phyloP scores from a whole-genome alignment of 2,888 invertebrate species.

The Zeuzera pyrina region DNA sequence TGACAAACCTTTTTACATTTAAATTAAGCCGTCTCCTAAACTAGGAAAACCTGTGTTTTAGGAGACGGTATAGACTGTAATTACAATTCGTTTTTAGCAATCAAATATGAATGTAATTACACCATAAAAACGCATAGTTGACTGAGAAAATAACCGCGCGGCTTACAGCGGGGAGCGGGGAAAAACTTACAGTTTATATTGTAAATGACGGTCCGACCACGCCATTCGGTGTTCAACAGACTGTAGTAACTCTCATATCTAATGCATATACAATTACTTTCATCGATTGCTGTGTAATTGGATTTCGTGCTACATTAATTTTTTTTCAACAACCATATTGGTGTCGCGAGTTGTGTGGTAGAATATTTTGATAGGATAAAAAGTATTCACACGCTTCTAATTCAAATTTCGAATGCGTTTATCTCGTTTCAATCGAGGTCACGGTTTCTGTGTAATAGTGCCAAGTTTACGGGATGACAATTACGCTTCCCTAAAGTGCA shows the following conservation, averaged over 20 bases:
- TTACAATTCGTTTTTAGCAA: no score
- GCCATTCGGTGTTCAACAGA: constrained; percentile 35
- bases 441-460: constrained; percentile 1
- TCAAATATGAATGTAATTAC: no score
- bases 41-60: no score
- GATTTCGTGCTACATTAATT: no score
- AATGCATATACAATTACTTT: background rate
- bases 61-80: no score
- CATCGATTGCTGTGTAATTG: background rate
- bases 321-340: no score
- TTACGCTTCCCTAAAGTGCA: constrained; percentile 20
- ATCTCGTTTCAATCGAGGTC: constrained; percentile 1
- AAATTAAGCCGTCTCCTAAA: no score
- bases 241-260: constrained; percentile 24
- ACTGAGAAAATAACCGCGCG: constrained; percentile 13
- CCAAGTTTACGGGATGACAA: constrained; percentile 14
- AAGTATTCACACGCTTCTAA: no score
- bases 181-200: constrained; percentile 42
- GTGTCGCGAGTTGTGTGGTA: no score
- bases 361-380: no score
- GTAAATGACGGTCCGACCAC: constrained; percentile 29
- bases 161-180: constrained; percentile 30
- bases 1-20: no score
- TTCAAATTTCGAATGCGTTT: constrained; percentile 9
- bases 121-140: constrained; percentile 17